Conservation (phyloP, 2,888 invertebrate genomes). For the Mesorhabditis belari region DNA sequence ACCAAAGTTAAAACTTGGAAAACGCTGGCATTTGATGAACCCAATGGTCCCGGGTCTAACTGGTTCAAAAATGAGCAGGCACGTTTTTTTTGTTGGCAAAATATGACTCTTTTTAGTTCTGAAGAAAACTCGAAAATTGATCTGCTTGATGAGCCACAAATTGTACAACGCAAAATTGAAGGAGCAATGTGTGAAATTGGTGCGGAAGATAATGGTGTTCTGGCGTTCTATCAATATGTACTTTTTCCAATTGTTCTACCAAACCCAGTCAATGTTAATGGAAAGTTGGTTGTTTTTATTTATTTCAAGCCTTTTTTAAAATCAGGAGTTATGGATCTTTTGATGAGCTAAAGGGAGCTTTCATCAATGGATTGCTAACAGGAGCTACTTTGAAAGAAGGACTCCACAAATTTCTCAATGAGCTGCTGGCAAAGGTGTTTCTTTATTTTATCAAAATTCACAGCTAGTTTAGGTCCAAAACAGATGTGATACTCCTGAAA, state of each 20-base stretch:
- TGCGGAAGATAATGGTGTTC: conserved; percentile 75
- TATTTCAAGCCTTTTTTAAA: not conserved
- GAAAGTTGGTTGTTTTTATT: conserved; percentile 11
- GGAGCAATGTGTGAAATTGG: conserved; percentile 24
- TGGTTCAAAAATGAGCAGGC: conserved; percentile 94
- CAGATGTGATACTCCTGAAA: conserved; percentile 24
- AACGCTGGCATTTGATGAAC: conserved; percentile 96
- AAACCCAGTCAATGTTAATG: conserved; percentile 17
- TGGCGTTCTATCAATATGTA: conserved; percentile 88
- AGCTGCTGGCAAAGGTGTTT: conserved; percentile 27
- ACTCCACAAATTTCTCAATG: conserved; percentile 33
- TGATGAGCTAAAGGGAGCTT: conserved; percentile 24
- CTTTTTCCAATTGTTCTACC: conserved; percentile 71
- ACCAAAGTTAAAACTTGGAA: conserved; percentile 85
- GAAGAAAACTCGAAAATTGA: conserved; percentile 98
- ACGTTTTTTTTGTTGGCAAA: conserved; percentile 53
- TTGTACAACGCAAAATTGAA: conserved; percentile 63
- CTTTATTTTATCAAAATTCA: not conserved
- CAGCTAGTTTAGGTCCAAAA: conserved; percentile 13
- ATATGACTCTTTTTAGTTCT: conserved; percentile 68
- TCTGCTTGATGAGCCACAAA: conserved; percentile 77
- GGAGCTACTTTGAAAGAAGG: conserved; percentile 28
- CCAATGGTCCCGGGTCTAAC: conserved; percentile 95
- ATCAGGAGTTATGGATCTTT: conserved; percentile 25
- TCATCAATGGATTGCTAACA: conserved; percentile 16